These are phyloP conservation scores for Montipora sp. DNA, from an alignment of 64 coral and sea anemone genomes.

Conservation along the genomic window DNA sequence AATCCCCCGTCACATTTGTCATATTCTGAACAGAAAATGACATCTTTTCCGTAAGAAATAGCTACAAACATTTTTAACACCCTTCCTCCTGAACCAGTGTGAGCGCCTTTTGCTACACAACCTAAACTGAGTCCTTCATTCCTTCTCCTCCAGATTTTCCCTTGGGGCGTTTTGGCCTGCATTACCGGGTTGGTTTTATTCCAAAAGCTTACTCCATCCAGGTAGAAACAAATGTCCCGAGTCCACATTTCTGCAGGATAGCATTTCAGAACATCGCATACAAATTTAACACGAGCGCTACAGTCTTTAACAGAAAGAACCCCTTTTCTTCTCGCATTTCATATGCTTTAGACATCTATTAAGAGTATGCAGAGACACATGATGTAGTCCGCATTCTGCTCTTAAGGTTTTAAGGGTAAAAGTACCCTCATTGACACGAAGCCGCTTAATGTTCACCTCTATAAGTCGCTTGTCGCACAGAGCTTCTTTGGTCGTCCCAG, in stretches of 20 bases:
- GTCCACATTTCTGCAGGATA: neutral
- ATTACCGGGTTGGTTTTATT: neutral
- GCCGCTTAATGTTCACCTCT: too few relatives aligned
- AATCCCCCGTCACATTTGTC: conserved; percentile 1
- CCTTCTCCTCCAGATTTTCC: conserved; percentile 10
- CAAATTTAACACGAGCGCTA: too few relatives aligned
- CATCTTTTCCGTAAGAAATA: neutral
- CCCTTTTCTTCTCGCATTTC: too few relatives aligned
- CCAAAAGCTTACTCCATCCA: conserved; percentile 18
- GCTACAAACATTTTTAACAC: conserved; percentile 11
- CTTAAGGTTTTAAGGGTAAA: too few relatives aligned
- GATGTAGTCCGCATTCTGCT: too few relatives aligned
- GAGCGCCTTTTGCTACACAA: conserved; percentile 1
- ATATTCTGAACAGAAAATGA: conserved; percentile 33
- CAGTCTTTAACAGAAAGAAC: too few relatives aligned
- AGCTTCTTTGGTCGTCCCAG: too few relatives aligned
- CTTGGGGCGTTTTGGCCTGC: neutral
- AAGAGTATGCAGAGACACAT: too few relatives aligned
- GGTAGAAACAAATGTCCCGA: neutral
- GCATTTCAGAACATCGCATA: too few relatives aligned
- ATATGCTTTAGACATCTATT: too few relatives aligned
- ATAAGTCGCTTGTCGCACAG: too few relatives aligned
- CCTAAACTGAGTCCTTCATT: conserved; percentile 11
- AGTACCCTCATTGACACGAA: too few relatives aligned
- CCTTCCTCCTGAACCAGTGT: conserved; percentile 8